These are phyloP conservation scores for Poeciliopsis turrubarensis DNA, from an alignment of 2,113 vertebrate species.

Conservation along the genomic window DNA sequence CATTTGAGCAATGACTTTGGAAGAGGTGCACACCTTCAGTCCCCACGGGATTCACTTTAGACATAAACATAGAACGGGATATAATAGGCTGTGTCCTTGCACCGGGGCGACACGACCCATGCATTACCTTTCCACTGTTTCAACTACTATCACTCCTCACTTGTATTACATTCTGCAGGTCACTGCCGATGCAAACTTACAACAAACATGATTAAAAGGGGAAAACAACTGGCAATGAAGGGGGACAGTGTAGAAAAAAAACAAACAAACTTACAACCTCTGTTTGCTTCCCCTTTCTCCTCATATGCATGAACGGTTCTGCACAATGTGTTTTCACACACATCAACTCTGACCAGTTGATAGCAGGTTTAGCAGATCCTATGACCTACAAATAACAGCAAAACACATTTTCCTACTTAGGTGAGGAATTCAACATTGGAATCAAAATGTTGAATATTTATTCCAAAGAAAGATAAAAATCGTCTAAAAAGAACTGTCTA, in stretches of 20 bases:
- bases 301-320: neutral
- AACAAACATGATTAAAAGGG: conserved; percentile 67
- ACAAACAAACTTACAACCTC: conserved; percentile 19
- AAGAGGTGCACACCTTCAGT: conserved; percentile 29
- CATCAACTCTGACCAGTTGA: too few relatives aligned
- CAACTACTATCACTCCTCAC: conserved; percentile 58
- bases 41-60: conserved; percentile 44
- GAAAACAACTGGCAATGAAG: conserved; percentile 40
- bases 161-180: conserved; percentile 33
- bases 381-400: neutral
- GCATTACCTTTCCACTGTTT: conserved; percentile 51
- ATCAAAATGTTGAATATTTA: neutral
- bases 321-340: neutral
- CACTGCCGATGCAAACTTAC: conserved; percentile 50
- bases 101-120: conserved; percentile 45
- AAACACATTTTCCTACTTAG: neutral
- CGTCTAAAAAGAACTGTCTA: neutral
- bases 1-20: conserved; percentile 53
- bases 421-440: neutral
- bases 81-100: conserved; percentile 65
- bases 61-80: conserved; percentile 43
- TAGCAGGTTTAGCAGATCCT: neutral
- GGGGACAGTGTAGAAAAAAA: conserved; percentile 54
- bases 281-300: neutral
- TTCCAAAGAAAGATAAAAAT: neutral